phyloP scores from a whole-genome alignment of 1,140 invertebrate species.

The Brachionus koreanus region DNA sequence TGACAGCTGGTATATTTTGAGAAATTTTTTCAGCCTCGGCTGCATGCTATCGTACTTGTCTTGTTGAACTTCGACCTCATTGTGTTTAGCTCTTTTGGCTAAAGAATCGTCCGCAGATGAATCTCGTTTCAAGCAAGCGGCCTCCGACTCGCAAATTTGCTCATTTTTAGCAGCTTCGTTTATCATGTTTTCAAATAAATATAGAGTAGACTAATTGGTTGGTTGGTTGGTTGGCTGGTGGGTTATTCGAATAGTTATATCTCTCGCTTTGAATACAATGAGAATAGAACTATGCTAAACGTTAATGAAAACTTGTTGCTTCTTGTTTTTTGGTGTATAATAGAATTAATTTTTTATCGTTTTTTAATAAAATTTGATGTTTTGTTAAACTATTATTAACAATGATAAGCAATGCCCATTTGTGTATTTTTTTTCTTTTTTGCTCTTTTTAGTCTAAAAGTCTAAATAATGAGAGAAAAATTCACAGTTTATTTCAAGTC shows the following conservation, averaged over 20 bases:
- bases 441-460: too few species aligned
- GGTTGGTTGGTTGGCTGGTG: too few species aligned
- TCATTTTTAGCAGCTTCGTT: not conserved
- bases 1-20: slow-evolving; percentile 33
- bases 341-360: not conserved
- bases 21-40: slow-evolving; percentile 30
- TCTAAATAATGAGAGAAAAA: not conserved
- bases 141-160: not conserved
- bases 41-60: slow-evolving; percentile 16
- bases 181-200: not conserved
- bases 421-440: not conserved
- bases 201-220: too few species aligned
- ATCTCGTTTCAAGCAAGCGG: not conserved
- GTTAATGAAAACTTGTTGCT: slow-evolving; percentile 10
- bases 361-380: not conserved
- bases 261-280: not conserved
- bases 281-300: not conserved
- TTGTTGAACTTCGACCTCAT: not conserved
- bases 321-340: not conserved
- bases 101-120: not conserved
- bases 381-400: slow-evolving; percentile 23
- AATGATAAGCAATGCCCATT: slow-evolving; percentile 11
- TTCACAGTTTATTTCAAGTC: not conserved
- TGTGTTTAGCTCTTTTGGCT: not conserved
- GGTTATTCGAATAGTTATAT: too few species aligned